Conservation (phyloP, 2,797 vertebrate genomes). For the Sandelia bainsii region DNA sequence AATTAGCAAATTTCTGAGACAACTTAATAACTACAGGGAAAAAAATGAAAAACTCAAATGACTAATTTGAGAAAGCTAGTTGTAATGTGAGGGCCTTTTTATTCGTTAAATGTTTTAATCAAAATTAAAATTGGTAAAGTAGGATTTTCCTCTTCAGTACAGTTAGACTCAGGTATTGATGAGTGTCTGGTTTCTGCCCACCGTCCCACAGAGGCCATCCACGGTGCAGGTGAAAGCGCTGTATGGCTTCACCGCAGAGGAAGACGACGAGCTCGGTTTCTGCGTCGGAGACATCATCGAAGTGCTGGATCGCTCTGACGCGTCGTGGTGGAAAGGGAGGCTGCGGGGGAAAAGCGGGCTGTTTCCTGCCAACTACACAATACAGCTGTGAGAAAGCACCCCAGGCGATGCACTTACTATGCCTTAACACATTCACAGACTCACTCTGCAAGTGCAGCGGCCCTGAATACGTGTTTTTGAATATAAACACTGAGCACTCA, state of each 20-base stretch:
- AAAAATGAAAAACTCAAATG: too few relatives aligned
- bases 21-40: too few relatives aligned
- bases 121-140: too few relatives aligned
- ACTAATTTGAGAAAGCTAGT: too few relatives aligned
- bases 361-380: constrained; percentile 94
- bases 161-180: neutral
- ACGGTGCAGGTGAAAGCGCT: constrained; percentile 88
- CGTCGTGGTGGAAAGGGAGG: constrained; percentile 92
- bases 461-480: neutral
- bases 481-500: constrained; percentile 9
- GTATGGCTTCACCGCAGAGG: constrained; percentile 90
- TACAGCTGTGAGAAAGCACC: constrained; percentile 70
- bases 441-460: constrained; percentile 1
- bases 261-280: constrained; percentile 92
- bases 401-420: neutral
- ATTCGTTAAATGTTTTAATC: too few relatives aligned
- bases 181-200: neutral
- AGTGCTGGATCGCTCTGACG: constrained; percentile 90
- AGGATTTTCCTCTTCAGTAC: too few relatives aligned
- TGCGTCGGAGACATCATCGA: constrained; percentile 89
- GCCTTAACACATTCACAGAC: neutral
- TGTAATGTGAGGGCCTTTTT: too few relatives aligned
- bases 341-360: constrained; percentile 88
- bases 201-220: constrained; percentile 55
- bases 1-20: too few relatives aligned